Evolutionary conservation across 2,888 invertebrate species (phyloP), one percentile per base, ranked within the genome.

Genomic region (Diplazon laetatorius): DNA sequence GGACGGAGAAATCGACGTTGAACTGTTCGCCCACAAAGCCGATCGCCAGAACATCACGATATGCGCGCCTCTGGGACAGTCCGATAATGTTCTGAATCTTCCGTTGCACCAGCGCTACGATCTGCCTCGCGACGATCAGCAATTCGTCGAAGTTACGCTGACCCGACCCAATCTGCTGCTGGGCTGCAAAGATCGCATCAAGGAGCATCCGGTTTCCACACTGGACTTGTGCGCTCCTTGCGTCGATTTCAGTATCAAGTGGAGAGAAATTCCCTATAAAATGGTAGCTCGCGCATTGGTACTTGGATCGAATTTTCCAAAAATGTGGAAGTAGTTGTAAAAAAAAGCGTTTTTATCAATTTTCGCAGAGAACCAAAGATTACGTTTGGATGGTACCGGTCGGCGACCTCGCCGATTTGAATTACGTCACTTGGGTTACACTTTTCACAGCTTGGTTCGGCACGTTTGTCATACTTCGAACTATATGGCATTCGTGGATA

Each of bases 31-130:
- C 3, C 89, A 90, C 52, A 88, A 87, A 37, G 89, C 90, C 14
- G 48, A 78, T 5, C 42, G 68, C 0, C 91, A 91, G 70, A 85
- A 87, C 57, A 79, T 90, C 20, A 87, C 89, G 0, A 62, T 86
- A 5, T 90, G 91, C 35, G 66, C 85, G 9, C 44, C 46, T 14
- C 68, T 89, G 12, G 82, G 44, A 20, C 62, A 68, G 30, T 59
- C 60, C 3, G 73, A 63, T 8, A 75, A 71, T 42, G 42, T 52
- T 10, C 78, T 90, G 12, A 81, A 68, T 4, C 63, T 90, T 10
- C 89, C 89, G 16, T 39, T 91, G 75, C 90, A 91, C 73, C 89
- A 90, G 48, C 86, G 91, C 39, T 91, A 91, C 66, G 87, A 85
- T 9, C 83, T 85, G 74, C 84, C 90, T 2, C 82, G 44, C 10